A percentile compares a stretch with the other conserved stretches of the same genome.
These are phyloP conservation scores for Gisinianus flammeolus DNA, from an alignment of 2,888 invertebrate species.

Conservation along the genomic window DNA sequence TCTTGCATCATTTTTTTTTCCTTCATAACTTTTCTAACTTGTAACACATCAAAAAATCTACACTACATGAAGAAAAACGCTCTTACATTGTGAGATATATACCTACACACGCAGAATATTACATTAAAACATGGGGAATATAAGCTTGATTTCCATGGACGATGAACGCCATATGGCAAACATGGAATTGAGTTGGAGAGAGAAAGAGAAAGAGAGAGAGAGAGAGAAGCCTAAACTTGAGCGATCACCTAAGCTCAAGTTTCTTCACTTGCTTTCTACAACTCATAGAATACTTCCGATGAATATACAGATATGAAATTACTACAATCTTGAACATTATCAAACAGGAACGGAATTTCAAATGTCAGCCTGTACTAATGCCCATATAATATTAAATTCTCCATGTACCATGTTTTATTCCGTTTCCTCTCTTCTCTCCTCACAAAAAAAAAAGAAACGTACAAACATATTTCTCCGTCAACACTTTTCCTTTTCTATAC, in stretches of 20 bases:
- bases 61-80: not conserved
- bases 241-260: conserved; percentile 24
- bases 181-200: conserved; percentile 14
- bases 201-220: not conserved
- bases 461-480: too few relatives aligned
- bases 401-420: too few relatives aligned
- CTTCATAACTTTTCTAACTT: not conserved
- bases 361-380: not conserved
- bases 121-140: not conserved
- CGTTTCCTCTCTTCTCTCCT: too few relatives aligned
- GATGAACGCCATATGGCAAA: conserved; percentile 35
- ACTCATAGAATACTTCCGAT: conserved; percentile 30
- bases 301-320: conserved; percentile 22
- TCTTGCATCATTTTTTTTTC: conserved; percentile 12
- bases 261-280: conserved; percentile 13
- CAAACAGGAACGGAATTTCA: conserved; percentile 11
- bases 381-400: too few relatives aligned
- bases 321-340: conserved; percentile 12
- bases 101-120: too few relatives aligned
- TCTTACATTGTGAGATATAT: not conserved
- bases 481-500: too few relatives aligned
- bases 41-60: not conserved
- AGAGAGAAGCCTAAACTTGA: conserved; percentile 17
- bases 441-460: too few relatives aligned
- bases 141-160: not conserved